Percentiles rank a stretch among this genome's conserved stretches.
These are phyloP conservation scores for Chorisops tibialis DNA, from an alignment of 2,888 invertebrate species.

Conservation along the genomic window DNA sequence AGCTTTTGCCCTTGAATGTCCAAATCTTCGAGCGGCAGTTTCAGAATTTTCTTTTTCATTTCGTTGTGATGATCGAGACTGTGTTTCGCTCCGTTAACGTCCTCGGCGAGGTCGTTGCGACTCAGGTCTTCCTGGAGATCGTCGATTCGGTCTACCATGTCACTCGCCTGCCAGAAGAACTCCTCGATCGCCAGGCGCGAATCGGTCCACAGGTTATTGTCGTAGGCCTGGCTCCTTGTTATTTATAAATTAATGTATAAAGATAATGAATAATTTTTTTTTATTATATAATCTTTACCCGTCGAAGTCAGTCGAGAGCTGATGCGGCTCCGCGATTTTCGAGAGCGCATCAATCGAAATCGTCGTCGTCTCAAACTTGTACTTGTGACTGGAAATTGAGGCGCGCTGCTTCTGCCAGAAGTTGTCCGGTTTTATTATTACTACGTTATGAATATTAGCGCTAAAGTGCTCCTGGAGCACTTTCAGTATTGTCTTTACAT, in stretches of 20 bases:
- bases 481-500: slow-evolving; percentile 96
- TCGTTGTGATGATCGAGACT: slow-evolving; percentile 91
- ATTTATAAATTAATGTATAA: too few relatives aligned
- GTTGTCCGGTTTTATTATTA: slow-evolving; percentile 97
- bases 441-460: slow-evolving; percentile 86
- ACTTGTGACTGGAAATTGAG: slow-evolving; percentile 94
- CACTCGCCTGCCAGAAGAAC: slow-evolving; percentile 93
- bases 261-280: too few relatives aligned
- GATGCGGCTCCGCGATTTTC: slow-evolving; percentile 88
- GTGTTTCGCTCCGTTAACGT: slow-evolving; percentile 86
- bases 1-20: slow-evolving; percentile 79
- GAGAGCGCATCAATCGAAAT: slow-evolving; percentile 92
- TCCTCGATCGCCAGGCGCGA: slow-evolving; percentile 91
- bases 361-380: slow-evolving; percentile 98
- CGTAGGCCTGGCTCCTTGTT: slow-evolving; percentile 85
- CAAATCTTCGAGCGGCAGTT: slow-evolving; percentile 90
- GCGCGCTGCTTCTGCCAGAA: slow-evolving; percentile 99
- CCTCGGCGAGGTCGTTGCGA: slow-evolving; percentile 91
- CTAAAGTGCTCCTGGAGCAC: slow-evolving; percentile 95
- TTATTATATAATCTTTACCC: too few relatives aligned
- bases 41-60: slow-evolving; percentile 89
- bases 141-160: slow-evolving; percentile 87
- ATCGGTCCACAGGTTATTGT: slow-evolving; percentile 97
- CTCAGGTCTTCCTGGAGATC: slow-evolving; percentile 90
- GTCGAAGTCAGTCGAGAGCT: slow-evolving; percentile 91